Percentiles rank a stretch among this genome's conserved stretches.
These are phyloP conservation scores for Xylocopa sonorina DNA, from an alignment of 1,140 invertebrate species.

Conservation along the genomic window DNA sequence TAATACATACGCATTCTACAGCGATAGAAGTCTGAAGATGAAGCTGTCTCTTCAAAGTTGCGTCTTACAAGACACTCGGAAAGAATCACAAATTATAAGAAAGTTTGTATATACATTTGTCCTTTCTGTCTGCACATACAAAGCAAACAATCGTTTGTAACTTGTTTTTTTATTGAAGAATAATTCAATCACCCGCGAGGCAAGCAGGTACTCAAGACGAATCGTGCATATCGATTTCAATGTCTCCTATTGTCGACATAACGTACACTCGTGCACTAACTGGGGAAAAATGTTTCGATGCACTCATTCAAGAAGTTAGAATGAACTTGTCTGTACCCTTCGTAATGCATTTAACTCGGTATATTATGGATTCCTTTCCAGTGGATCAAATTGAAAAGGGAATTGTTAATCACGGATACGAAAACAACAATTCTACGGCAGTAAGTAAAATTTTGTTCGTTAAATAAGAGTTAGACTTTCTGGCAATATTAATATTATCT, in stretches of 20 bases:
- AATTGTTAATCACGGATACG: constrained; percentile 87
- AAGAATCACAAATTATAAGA: constrained; percentile 84
- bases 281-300: constrained; percentile 85
- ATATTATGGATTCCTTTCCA: constrained; percentile 87
- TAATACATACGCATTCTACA: constrained; percentile 85
- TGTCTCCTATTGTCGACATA: constrained; percentile 86
- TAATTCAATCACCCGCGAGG: constrained; percentile 86
- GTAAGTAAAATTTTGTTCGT: constrained; percentile 55
- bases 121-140: too few relatives aligned
- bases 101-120: too few relatives aligned
- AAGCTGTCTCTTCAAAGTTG: constrained; percentile 88
- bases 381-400: constrained; percentile 84
- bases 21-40: constrained; percentile 87
- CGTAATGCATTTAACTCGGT: constrained; percentile 85
- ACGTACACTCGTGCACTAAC: constrained; percentile 85
- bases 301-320: constrained; percentile 87
- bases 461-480: constrained; percentile 1
- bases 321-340: constrained; percentile 90
- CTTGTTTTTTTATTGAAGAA: constrained; percentile 82
- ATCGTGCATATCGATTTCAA: constrained; percentile 85
- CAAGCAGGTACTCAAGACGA: constrained; percentile 82
- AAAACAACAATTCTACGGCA: constrained; percentile 79
- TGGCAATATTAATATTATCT: neutral
- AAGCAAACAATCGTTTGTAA: too few relatives aligned
- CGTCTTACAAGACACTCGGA: constrained; percentile 88